Evolutionary conservation across 2,113 vertebrate species (phyloP), one percentile per base, ranked within the genome.

Genomic region (Okapia johnstoni): DNA sequence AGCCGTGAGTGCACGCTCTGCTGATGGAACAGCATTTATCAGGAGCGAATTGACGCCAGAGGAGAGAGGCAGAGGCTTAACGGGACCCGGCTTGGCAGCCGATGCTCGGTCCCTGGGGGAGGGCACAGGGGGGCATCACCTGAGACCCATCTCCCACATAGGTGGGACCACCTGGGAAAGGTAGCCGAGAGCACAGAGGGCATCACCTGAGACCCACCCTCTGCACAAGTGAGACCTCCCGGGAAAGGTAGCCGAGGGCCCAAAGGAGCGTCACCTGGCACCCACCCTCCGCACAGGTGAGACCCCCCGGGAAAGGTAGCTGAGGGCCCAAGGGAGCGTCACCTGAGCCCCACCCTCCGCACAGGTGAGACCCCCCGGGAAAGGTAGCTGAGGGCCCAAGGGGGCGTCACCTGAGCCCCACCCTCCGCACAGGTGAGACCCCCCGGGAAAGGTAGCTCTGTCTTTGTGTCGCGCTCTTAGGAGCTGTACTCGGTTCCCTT

Each of bases 1-100:
- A 30, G 50, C 57, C 2, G 28, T n/a, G 73, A 43, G 57, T 21
- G 26, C 36, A 9, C 7, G 19, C 48, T 33, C 58, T 28, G 48
- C 7, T 48, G 30, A 17, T 52, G 15, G 3, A 48, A 36, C 40
- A 8, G 16, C 7, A 0, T 54, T 63, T 54, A 30, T 46, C 43
- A 57, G 7, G 10, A 57, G 58, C 5, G 23, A 57, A 17, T 30
- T 6, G 28, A 8, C 1, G 3, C 36, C 8, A 4, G 52, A 13
- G 52, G 30, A 16, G 26, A 66, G 61, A 85, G 17, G 61, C 2
- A 1, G 60, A 16, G 73, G 23, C 58, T 36, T 23, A 26, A 28
- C 0, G 0, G 73, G 91, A 5, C 4, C 6, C 0, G 60, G 5
- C 1, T 4, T 0, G 0, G 60, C 17, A 4, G 25, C 60, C 1